Evolutionary conservation across 1,140 invertebrate genomes (phyloP).

Genomic region (Lepidurus couesii): DNA sequence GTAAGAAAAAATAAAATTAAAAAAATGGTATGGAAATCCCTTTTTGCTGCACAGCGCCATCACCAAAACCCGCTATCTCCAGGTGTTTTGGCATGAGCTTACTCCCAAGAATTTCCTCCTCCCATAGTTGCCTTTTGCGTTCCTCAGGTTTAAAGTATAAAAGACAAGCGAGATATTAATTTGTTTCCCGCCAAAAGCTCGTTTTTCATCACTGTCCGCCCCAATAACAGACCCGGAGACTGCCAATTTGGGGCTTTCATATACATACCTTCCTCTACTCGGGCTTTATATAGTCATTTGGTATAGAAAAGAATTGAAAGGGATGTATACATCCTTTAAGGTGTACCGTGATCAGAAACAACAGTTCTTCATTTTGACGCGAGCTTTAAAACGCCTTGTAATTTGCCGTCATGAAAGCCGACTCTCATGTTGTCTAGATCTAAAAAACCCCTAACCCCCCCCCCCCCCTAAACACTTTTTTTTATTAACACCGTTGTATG

Average conservation of each 20-base stretch:
- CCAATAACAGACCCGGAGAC: constrained; percentile 11
- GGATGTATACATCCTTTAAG: background rate
- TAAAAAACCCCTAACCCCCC: background rate
- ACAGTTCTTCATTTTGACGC: constrained; percentile 22
- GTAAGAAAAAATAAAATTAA: background rate
- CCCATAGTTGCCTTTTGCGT: background rate
- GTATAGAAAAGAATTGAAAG: constrained; percentile 19
- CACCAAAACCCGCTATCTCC: background rate
- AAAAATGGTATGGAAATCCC: background rate
- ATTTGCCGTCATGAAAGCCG: constrained; percentile 4
- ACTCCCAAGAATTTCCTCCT: background rate
- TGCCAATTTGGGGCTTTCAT: constrained; percentile 13
- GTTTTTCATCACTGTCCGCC: constrained; percentile 18
- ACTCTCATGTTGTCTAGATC: background rate
- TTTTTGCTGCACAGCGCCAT: background rate
- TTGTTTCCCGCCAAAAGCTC: constrained; percentile 13
- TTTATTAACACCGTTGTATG: background rate
- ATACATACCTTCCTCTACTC: constrained; percentile 3
- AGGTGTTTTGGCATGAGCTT: background rate
- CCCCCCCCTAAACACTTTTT: background rate
- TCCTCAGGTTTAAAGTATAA: background rate
- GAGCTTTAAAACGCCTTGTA: background rate
- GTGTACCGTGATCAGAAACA: constrained; percentile 14
- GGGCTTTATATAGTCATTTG: background rate
- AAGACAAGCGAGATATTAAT: constrained; percentile 5